Evolutionary conservation across 2,888 invertebrate genomes (phyloP).

Genomic region (Drosophila flavopinicola): DNA sequence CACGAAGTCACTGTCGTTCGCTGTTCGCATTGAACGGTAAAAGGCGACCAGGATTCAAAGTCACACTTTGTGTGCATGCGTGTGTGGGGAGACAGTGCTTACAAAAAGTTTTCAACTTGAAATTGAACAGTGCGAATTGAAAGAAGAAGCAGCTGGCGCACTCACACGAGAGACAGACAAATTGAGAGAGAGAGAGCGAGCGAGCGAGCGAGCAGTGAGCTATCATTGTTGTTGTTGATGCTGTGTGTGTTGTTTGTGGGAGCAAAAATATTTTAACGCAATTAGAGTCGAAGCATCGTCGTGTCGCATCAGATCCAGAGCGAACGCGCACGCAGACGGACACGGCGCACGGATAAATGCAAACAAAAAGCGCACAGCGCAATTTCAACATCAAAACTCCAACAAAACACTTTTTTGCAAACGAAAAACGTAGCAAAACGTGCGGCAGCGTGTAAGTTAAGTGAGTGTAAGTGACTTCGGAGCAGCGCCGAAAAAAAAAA

Average conservation of each 20-base stretch:
- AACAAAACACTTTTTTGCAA: slow-evolving; percentile 26
- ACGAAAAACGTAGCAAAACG: slow-evolving; percentile 17
- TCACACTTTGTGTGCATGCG: slow-evolving; percentile 30
- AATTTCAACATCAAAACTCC: slow-evolving; percentile 9
- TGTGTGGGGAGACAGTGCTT: slow-evolving; percentile 32
- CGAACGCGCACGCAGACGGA: slow-evolving; percentile 78
- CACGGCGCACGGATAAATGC: slow-evolving; percentile 72
- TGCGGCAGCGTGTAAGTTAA: slow-evolving; percentile 28
- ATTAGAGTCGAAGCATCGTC: slow-evolving; percentile 77
- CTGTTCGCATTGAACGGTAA: slow-evolving; percentile 51
- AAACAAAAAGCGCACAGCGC: slow-evolving; percentile 31
- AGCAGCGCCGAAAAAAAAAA: slow-evolving; percentile 8
- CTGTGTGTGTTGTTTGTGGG: slow-evolving; percentile 65
- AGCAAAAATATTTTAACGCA: slow-evolving; percentile 81
- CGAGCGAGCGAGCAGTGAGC: slow-evolving; percentile 62
- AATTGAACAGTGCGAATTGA: slow-evolving; percentile 71
- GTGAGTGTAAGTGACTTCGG: slow-evolving; percentile 18
- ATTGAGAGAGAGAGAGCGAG: slow-evolving; percentile 37
- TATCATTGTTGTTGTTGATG: slow-evolving; percentile 42
- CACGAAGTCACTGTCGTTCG: slow-evolving; percentile 37
- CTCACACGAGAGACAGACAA: slow-evolving; percentile 52
- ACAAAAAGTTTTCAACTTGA: slow-evolving; percentile 70
- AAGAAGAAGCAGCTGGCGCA: slow-evolving; percentile 41
- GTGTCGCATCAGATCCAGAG: slow-evolving; percentile 68
- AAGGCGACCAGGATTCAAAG: slow-evolving; percentile 55